A percentile compares a stretch with the other conserved stretches of the same genome.
phyloP scores from a whole-genome alignment of 2,113 vertebrate genomes.

The Muscicapa adusta region DNA sequence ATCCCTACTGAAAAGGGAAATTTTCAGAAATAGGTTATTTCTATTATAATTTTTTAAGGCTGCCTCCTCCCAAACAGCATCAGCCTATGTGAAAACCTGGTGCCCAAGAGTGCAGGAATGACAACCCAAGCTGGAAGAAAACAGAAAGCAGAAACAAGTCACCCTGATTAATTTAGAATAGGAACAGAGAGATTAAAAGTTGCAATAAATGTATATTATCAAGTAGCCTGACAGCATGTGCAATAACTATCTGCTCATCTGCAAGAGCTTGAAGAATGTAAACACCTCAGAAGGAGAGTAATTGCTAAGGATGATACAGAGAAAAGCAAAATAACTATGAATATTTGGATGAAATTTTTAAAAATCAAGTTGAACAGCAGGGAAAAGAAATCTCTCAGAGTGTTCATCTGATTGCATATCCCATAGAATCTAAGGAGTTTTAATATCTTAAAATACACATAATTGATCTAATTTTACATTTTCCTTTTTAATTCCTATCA shows the following conservation, averaged over 20 bases:
- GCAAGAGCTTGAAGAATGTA: neutral
- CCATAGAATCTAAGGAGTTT: neutral
- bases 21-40: neutral
- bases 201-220: neutral
- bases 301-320: constrained; percentile 6
- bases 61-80: neutral
- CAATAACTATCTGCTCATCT: neutral
- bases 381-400: neutral
- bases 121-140: neutral
- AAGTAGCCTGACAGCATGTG: neutral
- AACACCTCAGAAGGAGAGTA: constrained; percentile 37
- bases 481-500: neutral
- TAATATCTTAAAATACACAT: constrained; percentile 24
- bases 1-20: neutral
- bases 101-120: neutral
- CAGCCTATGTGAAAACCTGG: neutral
- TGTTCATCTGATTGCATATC: constrained; percentile 15
- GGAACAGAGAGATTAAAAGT: neutral
- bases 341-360: neutral
- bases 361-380: constrained; percentile 1
- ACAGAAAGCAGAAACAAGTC: neutral
- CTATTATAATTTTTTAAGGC: neutral
- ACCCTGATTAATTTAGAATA: neutral
- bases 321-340: neutral
- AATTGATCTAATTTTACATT: constrained; percentile 30